Base-by-base conservation (phyloP, 2,113 vertebrate genomes). In the Papio anubis region DNA sequence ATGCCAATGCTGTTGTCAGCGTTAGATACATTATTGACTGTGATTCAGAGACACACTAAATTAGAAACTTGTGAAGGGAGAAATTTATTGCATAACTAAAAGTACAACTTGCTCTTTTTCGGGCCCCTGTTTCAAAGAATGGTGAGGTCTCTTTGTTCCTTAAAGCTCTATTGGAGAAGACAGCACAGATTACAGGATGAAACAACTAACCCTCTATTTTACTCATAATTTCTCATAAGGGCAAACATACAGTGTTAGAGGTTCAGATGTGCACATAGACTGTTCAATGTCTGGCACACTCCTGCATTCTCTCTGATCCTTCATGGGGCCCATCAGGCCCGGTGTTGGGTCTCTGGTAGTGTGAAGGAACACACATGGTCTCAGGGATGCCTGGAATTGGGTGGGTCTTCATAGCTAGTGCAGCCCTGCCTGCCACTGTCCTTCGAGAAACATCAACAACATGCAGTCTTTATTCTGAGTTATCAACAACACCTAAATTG, bases 1-100 rank as follows among this genome's bases (percentile, higher is more conserved):
- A 25, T 6, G 38, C n/a, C 68, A 75, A 14, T 50, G 73, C 78
- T 38, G 45, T 76, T 94, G 83, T 80, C 97, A 96, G 79, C 6
- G 14, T 64, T 32, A 38, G 80, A 48, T 45, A 38, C 10, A 0
- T 78, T 76, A 95, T 45, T 96, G 95, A 94, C 81, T 88, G 57
- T 23, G 83, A 97, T 84, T 76, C 30, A 30, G 80, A 94, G n/a
- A 25, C 17, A 40, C 59, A 16, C 20, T 66, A 57, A 96, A 78
- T 96, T 88, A 96, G 75, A 95, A 94, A 96, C 59, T 45, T 75
- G n/a, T 8, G 55, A 94, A 88, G 92, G 50, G 55, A 95, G 57
- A 89, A 90, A 93, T 16, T 38, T 88, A 84, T 82, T 76, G 80
- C 82, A 90, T 59, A 94, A 61, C 66, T 70, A 61, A 90, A 96